Conservation (phyloP, 2,113 vertebrate genomes). For the Parus major region DNA sequence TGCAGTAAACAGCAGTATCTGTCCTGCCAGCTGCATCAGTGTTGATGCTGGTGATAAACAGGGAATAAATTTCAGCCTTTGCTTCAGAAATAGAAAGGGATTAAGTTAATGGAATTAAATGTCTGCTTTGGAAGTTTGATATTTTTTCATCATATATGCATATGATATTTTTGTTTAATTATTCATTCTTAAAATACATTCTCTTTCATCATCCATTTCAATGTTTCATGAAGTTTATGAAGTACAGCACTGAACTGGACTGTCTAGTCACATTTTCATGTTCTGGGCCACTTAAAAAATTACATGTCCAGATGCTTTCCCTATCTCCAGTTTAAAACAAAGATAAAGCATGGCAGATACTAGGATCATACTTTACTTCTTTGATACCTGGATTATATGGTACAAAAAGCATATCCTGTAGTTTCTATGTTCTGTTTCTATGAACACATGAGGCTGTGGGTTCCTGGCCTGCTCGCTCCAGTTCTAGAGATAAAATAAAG, state of each 20-base stretch:
- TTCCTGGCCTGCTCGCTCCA: background rate
- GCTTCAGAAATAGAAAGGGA: background rate
- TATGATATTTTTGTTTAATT: background rate
- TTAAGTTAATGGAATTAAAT: background rate
- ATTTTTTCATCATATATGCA: background rate
- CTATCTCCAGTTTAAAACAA: background rate
- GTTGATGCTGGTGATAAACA: background rate
- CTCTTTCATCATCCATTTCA: background rate
- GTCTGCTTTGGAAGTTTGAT: background rate
- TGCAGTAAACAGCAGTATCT: background rate
- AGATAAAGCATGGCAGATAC: background rate
- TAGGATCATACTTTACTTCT: background rate
- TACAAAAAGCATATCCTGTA: background rate
- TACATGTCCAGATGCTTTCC: background rate
- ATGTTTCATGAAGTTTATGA: background rate
- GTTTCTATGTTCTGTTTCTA: conserved; percentile 3
- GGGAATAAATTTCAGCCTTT: background rate
- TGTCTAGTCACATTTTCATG: background rate
- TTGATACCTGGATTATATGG: background rate
- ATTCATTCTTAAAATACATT: background rate
- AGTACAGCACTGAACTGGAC: background rate
- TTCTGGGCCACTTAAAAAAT: background rate
- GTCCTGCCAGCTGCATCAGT: background rate
- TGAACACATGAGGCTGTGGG: background rate
- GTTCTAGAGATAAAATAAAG: conserved; percentile 32